Evolutionary conservation across 2,113 vertebrate species (phyloP), one percentile per base, ranked within the genome.

Genomic region (Tragelaphus scriptus): DNA sequence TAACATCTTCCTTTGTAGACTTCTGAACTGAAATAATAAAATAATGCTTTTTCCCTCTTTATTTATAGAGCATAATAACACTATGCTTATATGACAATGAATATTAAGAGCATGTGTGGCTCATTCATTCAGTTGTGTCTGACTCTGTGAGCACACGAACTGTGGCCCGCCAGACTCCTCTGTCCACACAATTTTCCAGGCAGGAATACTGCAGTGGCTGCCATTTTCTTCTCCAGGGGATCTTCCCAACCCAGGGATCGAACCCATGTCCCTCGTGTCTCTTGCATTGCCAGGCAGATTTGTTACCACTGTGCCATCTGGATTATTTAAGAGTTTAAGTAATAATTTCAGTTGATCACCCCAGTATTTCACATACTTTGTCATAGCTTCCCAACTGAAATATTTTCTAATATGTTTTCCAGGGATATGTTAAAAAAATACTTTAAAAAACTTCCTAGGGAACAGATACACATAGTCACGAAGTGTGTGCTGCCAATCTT

Each of bases 1-100:
- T 15, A 65, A 44, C 21, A 47, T 97, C 84, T 59, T 7, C 17
- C 68, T 85, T 82, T 79, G 19, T 30, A 59, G 56, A 65, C 19
- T 96, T 95, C 21, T 85, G 85, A 88, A 98, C 11, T 9, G 7
- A 89, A 59, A 81, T 47, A n/a, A 80, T 65, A 44, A 94, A 93
- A 80, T 0, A 59, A 53, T 75, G 2, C 2, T 81, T n/a, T 75
- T 49, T 13, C 36, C 11, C n/a, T 87, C 44, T 80, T 30, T 86
- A 28, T n/a, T 47, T 63, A 53, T 3, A 36, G 12, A 3, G 21
- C 15, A n/a, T 90, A 55, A 59, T 56, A 36, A 25, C 30, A 81
- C 2, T 59, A 23, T 85, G 9, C 9, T 75, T 88, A 5, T 82
- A 3, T 93, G 56, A 51, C 3, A 56, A 55, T 56, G 63, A 96